Conservation (phyloP, 2,113 vertebrate species). For the Seriola quinqueradiata region DNA sequence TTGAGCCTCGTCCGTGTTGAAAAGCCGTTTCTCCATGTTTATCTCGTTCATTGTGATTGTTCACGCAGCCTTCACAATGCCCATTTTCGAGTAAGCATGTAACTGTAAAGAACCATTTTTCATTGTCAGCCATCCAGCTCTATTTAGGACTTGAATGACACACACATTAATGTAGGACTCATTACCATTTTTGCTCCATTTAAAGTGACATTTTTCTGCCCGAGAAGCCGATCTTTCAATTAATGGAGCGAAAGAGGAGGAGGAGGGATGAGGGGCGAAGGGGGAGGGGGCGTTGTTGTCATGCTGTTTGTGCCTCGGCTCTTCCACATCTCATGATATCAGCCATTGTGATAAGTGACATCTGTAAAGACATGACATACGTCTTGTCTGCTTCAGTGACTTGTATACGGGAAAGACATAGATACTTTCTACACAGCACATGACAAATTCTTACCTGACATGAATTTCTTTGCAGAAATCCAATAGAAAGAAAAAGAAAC, state of each 20-base stretch:
- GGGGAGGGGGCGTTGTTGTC: conserved; percentile 43
- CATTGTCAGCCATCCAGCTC: conserved; percentile 40
- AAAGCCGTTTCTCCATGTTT: not conserved
- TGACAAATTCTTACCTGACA: not conserved
- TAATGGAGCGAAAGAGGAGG: conserved; percentile 66
- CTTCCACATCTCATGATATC: conserved; percentile 41
- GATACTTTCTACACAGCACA: not conserved
- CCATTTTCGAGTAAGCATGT: conserved; percentile 2
- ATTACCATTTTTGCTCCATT: conserved; percentile 72
- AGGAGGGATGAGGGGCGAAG: conserved; percentile 39
- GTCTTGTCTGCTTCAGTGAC: conserved; percentile 5
- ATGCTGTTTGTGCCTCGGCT: conserved; percentile 52
- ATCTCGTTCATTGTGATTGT: not conserved
- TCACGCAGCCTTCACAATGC: not conserved
- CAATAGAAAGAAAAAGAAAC: not conserved
- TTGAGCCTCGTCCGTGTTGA: not conserved
- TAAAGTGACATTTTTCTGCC: conserved; percentile 71
- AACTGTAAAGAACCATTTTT: conserved; percentile 26
- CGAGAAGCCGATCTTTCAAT: conserved; percentile 64
- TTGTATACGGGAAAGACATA: not conserved
- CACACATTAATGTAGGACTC: conserved; percentile 55
- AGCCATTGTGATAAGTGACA: conserved; percentile 23
- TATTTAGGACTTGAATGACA: conserved; percentile 59
- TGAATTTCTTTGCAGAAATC: not conserved
- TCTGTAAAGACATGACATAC: not conserved